Evolutionary conservation across 1,140 invertebrate genomes (phyloP).

Genomic region (Potamilus streckersoni): DNA sequence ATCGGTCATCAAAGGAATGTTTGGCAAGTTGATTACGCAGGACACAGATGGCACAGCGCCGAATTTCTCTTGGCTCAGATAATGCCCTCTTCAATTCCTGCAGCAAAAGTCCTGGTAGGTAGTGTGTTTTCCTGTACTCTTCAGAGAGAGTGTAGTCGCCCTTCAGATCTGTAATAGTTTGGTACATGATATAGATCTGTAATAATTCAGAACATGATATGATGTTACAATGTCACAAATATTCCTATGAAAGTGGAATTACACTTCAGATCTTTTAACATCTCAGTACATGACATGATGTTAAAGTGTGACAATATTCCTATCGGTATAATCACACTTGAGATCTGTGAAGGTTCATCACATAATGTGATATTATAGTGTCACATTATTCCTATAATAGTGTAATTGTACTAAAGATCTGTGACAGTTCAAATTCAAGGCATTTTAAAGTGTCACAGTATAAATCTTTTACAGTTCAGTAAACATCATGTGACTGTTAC

Average conservation of each 20-base stretch:
- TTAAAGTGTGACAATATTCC: neutral
- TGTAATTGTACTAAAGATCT: neutral
- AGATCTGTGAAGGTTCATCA: neutral
- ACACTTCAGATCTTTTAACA: no score
- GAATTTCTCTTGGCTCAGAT: constrained; percentile 83
- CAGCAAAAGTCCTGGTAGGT: constrained; percentile 84
- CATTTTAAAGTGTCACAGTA: neutral
- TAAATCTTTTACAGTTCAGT: neutral
- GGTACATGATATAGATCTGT: neutral
- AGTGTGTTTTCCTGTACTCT: constrained; percentile 90
- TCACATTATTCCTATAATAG: no score
- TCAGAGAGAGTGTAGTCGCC: constrained; percentile 77
- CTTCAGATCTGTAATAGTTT: constrained; percentile 57
- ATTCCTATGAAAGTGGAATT: no score
- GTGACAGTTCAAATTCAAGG: neutral
- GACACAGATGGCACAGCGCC: constrained; percentile 82
- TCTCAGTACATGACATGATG: no score
- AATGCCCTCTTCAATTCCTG: constrained; percentile 81
- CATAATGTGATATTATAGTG: neutral
- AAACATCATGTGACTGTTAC: neutral
- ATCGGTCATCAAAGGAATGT: constrained; percentile 93
- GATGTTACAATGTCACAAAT: neutral
- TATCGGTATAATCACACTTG: neutral
- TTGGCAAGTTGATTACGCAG: constrained; percentile 90
- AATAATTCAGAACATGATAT: no score